Evolutionary conservation across 2,797 vertebrate species (phyloP).

Genomic region (Heteromormyrus szaboi): DNA sequence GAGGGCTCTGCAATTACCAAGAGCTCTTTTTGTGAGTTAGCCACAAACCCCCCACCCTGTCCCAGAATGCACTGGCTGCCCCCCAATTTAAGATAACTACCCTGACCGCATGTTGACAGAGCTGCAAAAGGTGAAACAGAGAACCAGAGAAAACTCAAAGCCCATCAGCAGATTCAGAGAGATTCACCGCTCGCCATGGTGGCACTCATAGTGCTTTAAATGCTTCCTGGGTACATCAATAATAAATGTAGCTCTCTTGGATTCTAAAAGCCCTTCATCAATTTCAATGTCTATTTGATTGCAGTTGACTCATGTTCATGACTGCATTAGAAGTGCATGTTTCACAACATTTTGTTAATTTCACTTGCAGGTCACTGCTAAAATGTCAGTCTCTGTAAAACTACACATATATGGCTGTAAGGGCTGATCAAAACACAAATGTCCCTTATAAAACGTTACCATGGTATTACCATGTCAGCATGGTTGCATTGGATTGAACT

Average conservation of each 20-base stretch:
- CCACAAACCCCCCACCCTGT: conserved; percentile 34
- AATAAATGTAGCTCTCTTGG: background rate
- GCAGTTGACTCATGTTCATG: background rate
- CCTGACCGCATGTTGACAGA: conserved; percentile 37
- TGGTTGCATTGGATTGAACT: background rate
- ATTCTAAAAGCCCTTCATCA: background rate
- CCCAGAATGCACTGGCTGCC: conserved; percentile 53
- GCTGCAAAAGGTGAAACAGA: conserved; percentile 36
- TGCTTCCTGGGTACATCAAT: background rate
- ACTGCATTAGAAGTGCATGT: background rate
- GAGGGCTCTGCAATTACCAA: conserved; percentile 51
- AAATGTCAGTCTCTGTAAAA: background rate
- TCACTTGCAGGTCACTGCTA: background rate
- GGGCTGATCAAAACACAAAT: background rate
- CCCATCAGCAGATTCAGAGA: background rate
- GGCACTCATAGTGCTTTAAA: background rate
- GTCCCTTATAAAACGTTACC: background rate
- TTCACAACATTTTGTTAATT: background rate
- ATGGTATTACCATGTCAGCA: background rate
- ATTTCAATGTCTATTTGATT: background rate
- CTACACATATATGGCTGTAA: background rate
- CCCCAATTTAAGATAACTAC: conserved; percentile 41
- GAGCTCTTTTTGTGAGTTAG: background rate
- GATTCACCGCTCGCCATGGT: background rate
- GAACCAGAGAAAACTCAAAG: background rate